These are phyloP conservation scores for Sinosuthora webbiana DNA, from an alignment of 2,113 vertebrate genomes.

Conservation along the genomic window DNA sequence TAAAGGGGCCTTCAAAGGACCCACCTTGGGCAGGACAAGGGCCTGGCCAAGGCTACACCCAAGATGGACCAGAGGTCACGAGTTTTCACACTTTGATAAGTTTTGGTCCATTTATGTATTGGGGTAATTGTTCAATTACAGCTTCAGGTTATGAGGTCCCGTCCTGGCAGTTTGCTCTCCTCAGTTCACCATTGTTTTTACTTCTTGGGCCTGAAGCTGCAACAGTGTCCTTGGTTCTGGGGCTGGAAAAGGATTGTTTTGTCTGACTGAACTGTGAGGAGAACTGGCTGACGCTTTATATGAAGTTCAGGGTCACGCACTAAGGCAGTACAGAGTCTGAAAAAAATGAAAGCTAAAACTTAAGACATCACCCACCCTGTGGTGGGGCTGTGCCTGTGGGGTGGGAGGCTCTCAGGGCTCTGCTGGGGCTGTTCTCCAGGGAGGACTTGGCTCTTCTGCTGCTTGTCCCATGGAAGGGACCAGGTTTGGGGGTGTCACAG, in stretches of 20 bases:
- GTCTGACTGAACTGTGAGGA: not conserved
- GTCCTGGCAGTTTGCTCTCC: not conserved
- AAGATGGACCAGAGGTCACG: not conserved
- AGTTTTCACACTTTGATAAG: not conserved
- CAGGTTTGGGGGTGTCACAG: not conserved
- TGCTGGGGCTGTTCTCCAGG: not conserved
- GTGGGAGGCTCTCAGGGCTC: not conserved
- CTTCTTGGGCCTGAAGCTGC: not conserved
- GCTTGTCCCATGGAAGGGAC: not conserved
- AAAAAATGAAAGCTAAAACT: not conserved
- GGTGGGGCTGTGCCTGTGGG: not conserved
- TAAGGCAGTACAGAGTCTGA: not conserved
- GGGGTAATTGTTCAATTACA: not conserved
- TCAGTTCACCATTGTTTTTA: not conserved
- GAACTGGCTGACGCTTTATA: not conserved
- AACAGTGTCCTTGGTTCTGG: not conserved
- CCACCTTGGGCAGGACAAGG: not conserved
- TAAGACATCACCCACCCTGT: not conserved
- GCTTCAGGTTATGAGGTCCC: not conserved
- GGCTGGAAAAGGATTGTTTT: not conserved
- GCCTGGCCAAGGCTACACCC: not conserved
- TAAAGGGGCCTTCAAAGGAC: not conserved
- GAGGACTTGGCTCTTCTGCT: not conserved
- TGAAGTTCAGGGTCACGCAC: not conserved
- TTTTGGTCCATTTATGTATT: not conserved